A percentile compares a stretch with the other conserved stretches of the same genome.
Evolutionary conservation across 2,113 vertebrate genomes (phyloP).

Genomic region (Verasper variegatus): DNA sequence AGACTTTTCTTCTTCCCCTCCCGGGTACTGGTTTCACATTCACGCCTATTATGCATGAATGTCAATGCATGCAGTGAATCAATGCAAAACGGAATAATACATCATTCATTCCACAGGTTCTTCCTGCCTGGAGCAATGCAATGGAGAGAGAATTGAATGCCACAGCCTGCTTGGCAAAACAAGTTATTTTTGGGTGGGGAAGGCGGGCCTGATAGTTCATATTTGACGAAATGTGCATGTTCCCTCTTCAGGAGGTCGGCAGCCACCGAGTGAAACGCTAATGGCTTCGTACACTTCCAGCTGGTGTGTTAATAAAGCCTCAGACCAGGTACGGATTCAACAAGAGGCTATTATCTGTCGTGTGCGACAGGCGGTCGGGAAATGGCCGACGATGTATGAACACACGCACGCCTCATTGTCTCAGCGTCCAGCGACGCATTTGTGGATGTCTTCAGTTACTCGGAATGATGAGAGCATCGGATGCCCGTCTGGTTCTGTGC

Average conservation of each 20-base stretch:
- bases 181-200: slow-evolving; percentile 38
- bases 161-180: slow-evolving; percentile 52
- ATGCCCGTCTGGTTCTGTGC: slow-evolving; percentile 24
- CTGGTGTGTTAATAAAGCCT: slow-evolving; percentile 27
- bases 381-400: slow-evolving; percentile 1
- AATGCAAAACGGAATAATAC: slow-evolving; percentile 71
- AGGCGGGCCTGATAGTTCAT: neutral
- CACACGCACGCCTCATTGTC: slow-evolving; percentile 27
- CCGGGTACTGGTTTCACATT: slow-evolving; percentile 61
- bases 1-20: slow-evolving; percentile 33
- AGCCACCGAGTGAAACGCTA: neutral
- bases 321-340: slow-evolving; percentile 4
- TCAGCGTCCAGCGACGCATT: neutral
- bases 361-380: neutral
- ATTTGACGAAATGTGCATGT: slow-evolving; percentile 10
- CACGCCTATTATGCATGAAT: slow-evolving; percentile 75
- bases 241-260: slow-evolving; percentile 5
- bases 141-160: slow-evolving; percentile 45
- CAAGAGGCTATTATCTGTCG: slow-evolving; percentile 15
- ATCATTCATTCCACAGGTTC: slow-evolving; percentile 51
- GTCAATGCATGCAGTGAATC: slow-evolving; percentile 74
- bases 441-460: slow-evolving; percentile 40
- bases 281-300: slow-evolving; percentile 1
- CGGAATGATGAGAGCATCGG: slow-evolving; percentile 26
- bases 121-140: slow-evolving; percentile 40